Evolutionary conservation across 2,797 vertebrate species (phyloP), one percentile per base, ranked within the genome.

Genomic region (Malurus splendens): DNA sequence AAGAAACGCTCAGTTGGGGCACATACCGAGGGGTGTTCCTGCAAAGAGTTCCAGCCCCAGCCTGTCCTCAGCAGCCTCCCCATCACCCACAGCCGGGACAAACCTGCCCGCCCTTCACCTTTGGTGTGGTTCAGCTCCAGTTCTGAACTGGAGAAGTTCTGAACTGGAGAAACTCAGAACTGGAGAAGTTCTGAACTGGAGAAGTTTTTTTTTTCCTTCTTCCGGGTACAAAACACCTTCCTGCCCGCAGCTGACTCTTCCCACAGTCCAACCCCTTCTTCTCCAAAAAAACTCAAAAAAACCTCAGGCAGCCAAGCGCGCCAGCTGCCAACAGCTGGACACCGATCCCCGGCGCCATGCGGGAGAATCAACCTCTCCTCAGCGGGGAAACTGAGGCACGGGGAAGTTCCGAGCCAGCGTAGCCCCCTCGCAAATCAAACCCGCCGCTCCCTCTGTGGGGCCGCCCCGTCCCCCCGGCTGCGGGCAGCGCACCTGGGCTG

Each of bases 361-460:
- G 1, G 9, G 2, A 17, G 12, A 10, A 52, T 6, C 39, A 12
- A 0, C 41, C 55, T 4, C 1, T 1, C 67, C 54, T 39, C 0
- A 3, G 23, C 0, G 55, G 56, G 45, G 38, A 87, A 73, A 65
- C 57, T 12, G 78, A 51, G 88, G 83, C 72, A 64, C 73, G 28
- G 60, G 3, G 0, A 14, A 30, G 4, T 4, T 30, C 10, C 48
- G 5, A 17, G 14, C 5, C 57, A 6, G 12, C 18, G 28, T 32
- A 7, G 10, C n/a, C 9, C 41, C 24, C 20, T 4, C 2, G 19
- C 17, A 8, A 47, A 70, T 1, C 4, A 1, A 12, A 14, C 17
- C 14, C 18, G 27, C 12, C 22, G 36, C 44, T 2, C 7, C 36
- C 36, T 36, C 36, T 11, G 10, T 36, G 10, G 36, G 36, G 36